Evolutionary conservation across 2,888 invertebrate species (phyloP), one percentile per base, ranked within the genome.

Genomic region (Brachyptera risi): DNA sequence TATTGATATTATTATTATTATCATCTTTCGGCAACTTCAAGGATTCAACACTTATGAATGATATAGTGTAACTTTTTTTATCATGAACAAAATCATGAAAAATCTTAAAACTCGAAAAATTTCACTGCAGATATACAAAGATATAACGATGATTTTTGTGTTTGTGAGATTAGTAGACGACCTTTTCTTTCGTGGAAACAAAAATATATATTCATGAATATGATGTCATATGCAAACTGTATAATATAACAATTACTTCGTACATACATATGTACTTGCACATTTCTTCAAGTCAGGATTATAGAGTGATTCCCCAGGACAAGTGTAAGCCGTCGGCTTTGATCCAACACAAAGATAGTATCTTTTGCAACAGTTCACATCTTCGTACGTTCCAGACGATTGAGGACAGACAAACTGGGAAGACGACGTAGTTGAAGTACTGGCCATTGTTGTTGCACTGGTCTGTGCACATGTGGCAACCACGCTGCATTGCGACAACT

Each of bases 141-240:
- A n/a, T n/a, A 42, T 42, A n/a, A 42, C 17, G 42, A 42, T 42
- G 42, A 42, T 42, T 42, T 42, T 42, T 13, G 3, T n/a, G n/a
- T n/a, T n/a, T n/a, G n/a, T n/a, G n/a, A n/a, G n/a, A n/a, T n/a
- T n/a, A n/a, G n/a, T n/a, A n/a, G n/a, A n/a, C n/a, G n/a, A n/a
- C n/a, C n/a, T n/a, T n/a, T n/a, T n/a, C n/a, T n/a, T n/a, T n/a
- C n/a, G n/a, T n/a, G n/a, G n/a, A n/a, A n/a, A n/a, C n/a, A n/a
- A n/a, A n/a, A n/a, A n/a, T n/a, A n/a, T n/a, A n/a, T n/a, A n/a
- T n/a, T n/a, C n/a, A n/a, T n/a, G n/a, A n/a, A n/a, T 31, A 31
- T 5, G 38, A 15, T n/a, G 17, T 5, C 3, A 9, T 15, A 9
- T 38, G 3, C 17, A 17, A 15, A 15, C 38, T 3, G n/a, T 21